Conservation (phyloP, 92 coral and sea anemone species). For the Porites cylindrica region DNA sequence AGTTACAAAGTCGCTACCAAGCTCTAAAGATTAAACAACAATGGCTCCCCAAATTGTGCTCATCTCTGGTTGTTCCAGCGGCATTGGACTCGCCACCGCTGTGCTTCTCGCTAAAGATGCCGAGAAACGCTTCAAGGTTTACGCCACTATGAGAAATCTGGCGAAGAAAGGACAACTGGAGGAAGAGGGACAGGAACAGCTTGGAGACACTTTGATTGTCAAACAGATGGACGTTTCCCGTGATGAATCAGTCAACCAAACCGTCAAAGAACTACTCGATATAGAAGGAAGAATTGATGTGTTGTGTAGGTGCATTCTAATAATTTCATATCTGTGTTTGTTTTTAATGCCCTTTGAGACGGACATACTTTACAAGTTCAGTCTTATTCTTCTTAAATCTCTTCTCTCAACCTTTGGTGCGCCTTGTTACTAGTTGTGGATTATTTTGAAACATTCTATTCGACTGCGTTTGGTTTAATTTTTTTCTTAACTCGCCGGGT, state of each 20-base stretch:
- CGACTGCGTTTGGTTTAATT: too few relatives aligned
- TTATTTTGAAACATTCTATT: too few relatives aligned
- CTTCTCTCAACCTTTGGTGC: too few relatives aligned
- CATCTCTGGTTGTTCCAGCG: constrained; percentile 74
- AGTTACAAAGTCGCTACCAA: too few relatives aligned
- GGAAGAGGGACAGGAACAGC: constrained; percentile 62
- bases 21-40: too few relatives aligned
- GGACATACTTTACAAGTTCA: too few relatives aligned
- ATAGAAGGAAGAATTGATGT: constrained; percentile 83
- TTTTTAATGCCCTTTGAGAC: background rate
- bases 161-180: constrained; percentile 79
- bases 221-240: constrained; percentile 82
- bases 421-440: too few relatives aligned
- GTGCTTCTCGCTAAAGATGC: constrained; percentile 72
- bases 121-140: constrained; percentile 74
- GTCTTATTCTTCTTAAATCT: too few relatives aligned
- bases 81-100: constrained; percentile 73
- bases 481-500: too few relatives aligned
- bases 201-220: constrained; percentile 71
- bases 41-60: constrained; percentile 55
- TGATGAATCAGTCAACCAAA: constrained; percentile 72
- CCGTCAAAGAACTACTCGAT: constrained; percentile 69
- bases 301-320: constrained; percentile 56
- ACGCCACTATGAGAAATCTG: constrained; percentile 86
- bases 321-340: background rate